Base-by-base conservation (phyloP, 92 coral and sea anemone genomes). In the Pocillopora meandrina region DNA sequence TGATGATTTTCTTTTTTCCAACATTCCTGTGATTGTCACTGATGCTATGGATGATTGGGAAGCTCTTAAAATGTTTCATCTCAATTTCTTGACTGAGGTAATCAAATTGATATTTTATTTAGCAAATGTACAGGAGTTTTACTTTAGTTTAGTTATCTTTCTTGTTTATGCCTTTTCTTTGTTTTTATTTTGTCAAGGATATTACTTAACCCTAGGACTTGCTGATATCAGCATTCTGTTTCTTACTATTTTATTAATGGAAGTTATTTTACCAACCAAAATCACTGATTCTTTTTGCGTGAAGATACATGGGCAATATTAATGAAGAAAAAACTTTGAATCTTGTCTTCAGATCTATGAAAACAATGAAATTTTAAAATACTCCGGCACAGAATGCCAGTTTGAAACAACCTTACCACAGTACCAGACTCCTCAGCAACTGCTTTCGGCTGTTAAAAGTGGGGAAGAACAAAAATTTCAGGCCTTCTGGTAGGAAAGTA, bases 1-100 rank as follows among this genome's bases (percentile, higher is more conserved):
- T 2, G 82, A 88, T 65, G 85, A 88, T 56, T 83, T 75, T 76
- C 87, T 97, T 60, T 87, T 91, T 61, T 77, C 90, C 33, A 87
- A 95, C 20, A 73, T 66, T 63, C 98, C 99, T 19, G 94, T 97
- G 8, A 79, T 97, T 47, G 90, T 97, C 78, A 87, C 79, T 35
- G 99, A 97, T 92, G 98, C 97, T 10, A 90, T 89, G 31, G 92
- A 86, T 26, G 84, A 85, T 62, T 97, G 99, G 99, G 87, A 87
- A 21, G 92, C 96, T 31, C 61, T 91, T 75, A 83, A 92, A n/a
- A 85, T 85, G 61, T 97, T 97, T 78, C 85, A 79, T 76, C 55
- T 94, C 12, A 87, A 86, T 56, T 93, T 85, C 78, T 84, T 97
- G 31, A 85, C 92, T 55, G 85, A 94, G 98, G 99, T 97, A 80